A percentile compares a stretch with the other conserved stretches of the same genome.
phyloP scores from a whole-genome alignment of 2,888 invertebrate genomes.

The Torymus tubicola region DNA sequence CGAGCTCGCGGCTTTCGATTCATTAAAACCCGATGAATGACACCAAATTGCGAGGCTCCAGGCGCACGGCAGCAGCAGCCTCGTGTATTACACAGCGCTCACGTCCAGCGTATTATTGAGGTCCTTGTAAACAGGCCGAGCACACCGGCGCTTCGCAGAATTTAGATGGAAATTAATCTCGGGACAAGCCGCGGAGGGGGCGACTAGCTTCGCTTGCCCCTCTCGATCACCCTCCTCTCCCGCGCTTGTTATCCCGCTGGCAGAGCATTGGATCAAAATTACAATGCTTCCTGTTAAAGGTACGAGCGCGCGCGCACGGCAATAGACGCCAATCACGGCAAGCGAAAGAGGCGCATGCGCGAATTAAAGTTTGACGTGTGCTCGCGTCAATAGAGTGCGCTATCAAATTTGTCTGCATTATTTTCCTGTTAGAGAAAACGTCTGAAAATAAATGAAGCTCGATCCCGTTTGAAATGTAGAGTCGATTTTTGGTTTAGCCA shows the following conservation, averaged over 20 bases:
- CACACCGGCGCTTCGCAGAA: conserved; percentile 45
- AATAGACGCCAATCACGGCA: no score
- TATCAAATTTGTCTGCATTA: no score
- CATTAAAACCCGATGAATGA: conserved; percentile 34
- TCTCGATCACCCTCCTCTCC: not conserved
- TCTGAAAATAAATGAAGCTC: no score
- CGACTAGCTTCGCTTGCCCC: not conserved
- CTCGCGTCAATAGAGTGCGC: no score
- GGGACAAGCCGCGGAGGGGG: conserved; percentile 46
- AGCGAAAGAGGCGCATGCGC: no score
- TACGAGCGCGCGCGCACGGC: not conserved
- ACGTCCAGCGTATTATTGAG: conserved; percentile 59
- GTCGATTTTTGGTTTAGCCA: no score
- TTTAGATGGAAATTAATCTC: conserved; percentile 66
- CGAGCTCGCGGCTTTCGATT: conserved; percentile 12
- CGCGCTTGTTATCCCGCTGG: not conserved
- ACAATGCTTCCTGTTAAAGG: conserved; percentile 24
- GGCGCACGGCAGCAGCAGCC: not conserved
- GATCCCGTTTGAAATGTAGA: no score
- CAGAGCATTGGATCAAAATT: not conserved
- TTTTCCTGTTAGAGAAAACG: no score
- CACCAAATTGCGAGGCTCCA: conserved; percentile 37
- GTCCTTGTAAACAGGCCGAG: conserved; percentile 62
- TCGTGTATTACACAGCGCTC: no score
- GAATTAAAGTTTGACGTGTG: no score